phyloP scores from a whole-genome alignment of 2,888 invertebrate species.

The Hyppa rectilinea region DNA sequence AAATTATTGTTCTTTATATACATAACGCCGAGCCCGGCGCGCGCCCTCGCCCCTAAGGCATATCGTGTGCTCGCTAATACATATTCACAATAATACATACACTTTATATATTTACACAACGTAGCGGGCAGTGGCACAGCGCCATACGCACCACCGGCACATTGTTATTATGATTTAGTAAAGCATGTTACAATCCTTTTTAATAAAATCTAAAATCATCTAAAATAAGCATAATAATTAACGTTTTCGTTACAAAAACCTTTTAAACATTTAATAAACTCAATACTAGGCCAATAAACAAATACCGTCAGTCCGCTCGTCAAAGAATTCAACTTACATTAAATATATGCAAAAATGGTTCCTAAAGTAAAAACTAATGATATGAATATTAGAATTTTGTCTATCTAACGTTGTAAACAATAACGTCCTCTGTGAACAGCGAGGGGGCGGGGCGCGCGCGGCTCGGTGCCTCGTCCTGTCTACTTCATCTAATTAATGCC shows the following conservation, averaged over 20 bases:
- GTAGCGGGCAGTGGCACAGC: conserved; percentile 82
- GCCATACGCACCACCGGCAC: conserved; percentile 81
- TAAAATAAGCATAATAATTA: conserved; percentile 71
- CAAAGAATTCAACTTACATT: conserved; percentile 81
- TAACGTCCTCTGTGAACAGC: conserved; percentile 73
- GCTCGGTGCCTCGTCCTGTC: conserved; percentile 68
- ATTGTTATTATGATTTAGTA: conserved; percentile 82
- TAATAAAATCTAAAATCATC: conserved; percentile 78
- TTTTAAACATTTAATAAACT: conserved; percentile 78
- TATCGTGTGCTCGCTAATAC: conserved; percentile 83
- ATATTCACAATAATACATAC: conserved; percentile 75
- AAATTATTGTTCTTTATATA: conserved; percentile 88
- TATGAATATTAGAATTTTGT: conserved; percentile 89
- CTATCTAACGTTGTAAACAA: conserved; percentile 88
- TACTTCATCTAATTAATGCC: conserved; percentile 75
- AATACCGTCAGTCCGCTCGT: conserved; percentile 80
- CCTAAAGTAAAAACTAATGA: conserved; percentile 90
- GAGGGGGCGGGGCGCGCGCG: conserved; percentile 72
- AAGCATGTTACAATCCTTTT: conserved; percentile 81
- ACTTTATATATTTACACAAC: conserved; percentile 87
- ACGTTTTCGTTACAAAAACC: conserved; percentile 65
- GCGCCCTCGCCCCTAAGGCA: conserved; percentile 82
- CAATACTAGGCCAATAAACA: conserved; percentile 83
- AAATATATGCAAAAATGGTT: conserved; percentile 81
- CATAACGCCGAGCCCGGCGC: conserved; percentile 84